A percentile compares a stretch with the other conserved stretches of the same genome.
phyloP scores from a whole-genome alignment of 2,113 vertebrate genomes.

The Eurystomus gularis region DNA sequence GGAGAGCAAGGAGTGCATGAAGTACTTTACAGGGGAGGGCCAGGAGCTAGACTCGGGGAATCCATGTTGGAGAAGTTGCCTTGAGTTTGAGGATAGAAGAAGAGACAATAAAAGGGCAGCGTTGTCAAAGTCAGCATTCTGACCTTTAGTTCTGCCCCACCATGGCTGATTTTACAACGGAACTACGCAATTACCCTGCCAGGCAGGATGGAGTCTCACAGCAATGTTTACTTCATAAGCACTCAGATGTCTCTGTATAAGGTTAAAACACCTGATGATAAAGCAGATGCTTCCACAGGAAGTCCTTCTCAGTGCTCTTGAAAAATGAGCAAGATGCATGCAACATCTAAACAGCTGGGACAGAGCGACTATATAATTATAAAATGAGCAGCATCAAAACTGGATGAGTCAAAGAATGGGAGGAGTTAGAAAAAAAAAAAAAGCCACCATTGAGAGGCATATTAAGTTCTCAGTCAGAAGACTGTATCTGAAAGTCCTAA shows the following conservation, averaged over 20 bases:
- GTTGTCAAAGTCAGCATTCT: not conserved
- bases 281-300: not conserved
- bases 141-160: not conserved
- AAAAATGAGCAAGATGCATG: not conserved
- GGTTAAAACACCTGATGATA: not conserved
- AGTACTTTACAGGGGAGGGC: not conserved
- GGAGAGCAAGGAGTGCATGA: not conserved
- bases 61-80: not conserved
- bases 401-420: not conserved
- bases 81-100: not conserved
- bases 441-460: not conserved
- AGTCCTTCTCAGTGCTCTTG: not conserved
- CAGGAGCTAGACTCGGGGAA: not conserved
- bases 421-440: not conserved
- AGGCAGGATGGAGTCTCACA: not conserved
- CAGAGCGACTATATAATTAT: not conserved
- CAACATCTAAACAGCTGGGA: not conserved
- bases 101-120: not conserved
- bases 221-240: not conserved
- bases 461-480: not conserved
- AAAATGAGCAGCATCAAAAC: not conserved
- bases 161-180: not conserved
- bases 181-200: accelerated
- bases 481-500: not conserved
- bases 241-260: not conserved